phyloP scores from a whole-genome alignment of 2,113 vertebrate genomes.

The Cottus gobio region DNA sequence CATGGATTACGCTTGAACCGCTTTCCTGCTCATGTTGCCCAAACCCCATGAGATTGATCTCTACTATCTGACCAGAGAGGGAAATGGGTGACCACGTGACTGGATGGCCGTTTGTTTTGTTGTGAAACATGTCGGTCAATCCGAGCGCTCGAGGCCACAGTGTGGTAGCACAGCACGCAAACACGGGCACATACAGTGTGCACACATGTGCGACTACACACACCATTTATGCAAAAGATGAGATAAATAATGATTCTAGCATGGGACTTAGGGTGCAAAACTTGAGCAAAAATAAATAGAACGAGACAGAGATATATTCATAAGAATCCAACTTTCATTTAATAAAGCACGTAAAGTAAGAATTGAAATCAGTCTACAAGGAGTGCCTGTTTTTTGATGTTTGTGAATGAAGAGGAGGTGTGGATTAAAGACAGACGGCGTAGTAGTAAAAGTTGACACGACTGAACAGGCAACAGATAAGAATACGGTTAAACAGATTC shows the following conservation, averaged over 20 bases:
- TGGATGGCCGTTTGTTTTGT: constrained; percentile 43
- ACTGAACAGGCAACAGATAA: background rate
- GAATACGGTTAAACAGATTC: constrained; percentile 28
- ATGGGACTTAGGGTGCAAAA: background rate
- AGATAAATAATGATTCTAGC: background rate
- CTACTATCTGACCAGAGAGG: constrained; percentile 33
- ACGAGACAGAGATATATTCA: background rate
- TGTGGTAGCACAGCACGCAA: constrained; percentile 10
- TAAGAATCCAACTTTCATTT: background rate
- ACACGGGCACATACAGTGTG: background rate
- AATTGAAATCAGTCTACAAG: background rate
- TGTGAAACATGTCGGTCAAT: constrained; percentile 51
- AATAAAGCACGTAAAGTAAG: background rate
- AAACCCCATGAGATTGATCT: constrained; percentile 37
- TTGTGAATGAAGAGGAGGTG: background rate
- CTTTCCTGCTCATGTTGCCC: constrained; percentile 46
- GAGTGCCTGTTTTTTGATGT: background rate
- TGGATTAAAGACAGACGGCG: background rate
- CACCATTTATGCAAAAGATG: background rate
- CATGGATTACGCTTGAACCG: constrained; percentile 28
- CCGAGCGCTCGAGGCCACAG: constrained; percentile 37
- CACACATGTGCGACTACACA: background rate
- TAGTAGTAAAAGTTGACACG: background rate
- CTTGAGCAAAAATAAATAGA: background rate
- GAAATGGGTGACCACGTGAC: constrained; percentile 50